Evolutionary conservation across 2,888 invertebrate genomes (phyloP).

Genomic region (Caenorhabditis drosophilae): DNA sequence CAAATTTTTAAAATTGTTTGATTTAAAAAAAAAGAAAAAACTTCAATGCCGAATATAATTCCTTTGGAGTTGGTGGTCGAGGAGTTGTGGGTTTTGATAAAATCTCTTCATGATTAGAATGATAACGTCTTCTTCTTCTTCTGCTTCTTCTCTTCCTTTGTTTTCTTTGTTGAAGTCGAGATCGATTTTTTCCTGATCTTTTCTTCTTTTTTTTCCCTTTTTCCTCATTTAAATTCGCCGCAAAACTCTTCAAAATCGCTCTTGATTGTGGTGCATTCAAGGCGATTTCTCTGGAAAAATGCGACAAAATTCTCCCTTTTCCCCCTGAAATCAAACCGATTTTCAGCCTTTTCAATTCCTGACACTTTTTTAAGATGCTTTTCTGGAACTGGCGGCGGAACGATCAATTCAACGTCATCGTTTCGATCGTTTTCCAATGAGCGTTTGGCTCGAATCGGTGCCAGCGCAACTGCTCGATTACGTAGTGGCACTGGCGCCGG

Average conservation of each 20-base stretch:
- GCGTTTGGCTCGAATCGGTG: conserved; percentile 28
- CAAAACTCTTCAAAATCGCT: conserved; percentile 10
- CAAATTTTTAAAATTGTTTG: neutral
- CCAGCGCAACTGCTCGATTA: conserved; percentile 26
- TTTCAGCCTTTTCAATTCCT: neutral
- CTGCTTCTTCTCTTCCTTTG: neutral
- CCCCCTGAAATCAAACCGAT: too few species aligned
- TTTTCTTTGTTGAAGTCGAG: too few species aligned
- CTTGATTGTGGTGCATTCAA: conserved; percentile 20
- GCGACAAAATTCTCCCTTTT: too few species aligned
- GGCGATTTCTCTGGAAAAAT: conserved; percentile 6
- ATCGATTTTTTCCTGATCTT: too few species aligned
- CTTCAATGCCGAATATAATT: conserved; percentile 28
- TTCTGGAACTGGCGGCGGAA: conserved; percentile 11
- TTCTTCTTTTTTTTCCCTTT: too few species aligned
- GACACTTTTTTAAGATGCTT: neutral
- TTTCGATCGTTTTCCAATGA: conserved; percentile 2
- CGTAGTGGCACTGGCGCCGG: conserved; percentile 19
- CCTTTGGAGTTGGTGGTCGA: conserved; percentile 21
- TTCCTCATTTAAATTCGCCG: too few species aligned
- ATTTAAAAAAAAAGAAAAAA: too few species aligned
- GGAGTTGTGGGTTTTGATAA: conserved; percentile 12
- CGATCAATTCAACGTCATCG: conserved; percentile 12
- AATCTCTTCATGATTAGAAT: conserved; percentile 18
- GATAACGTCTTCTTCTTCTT: conserved; percentile 18